Conservation (phyloP, 2,797 vertebrate genomes). For the Enteromius afrohamiltoni region DNA sequence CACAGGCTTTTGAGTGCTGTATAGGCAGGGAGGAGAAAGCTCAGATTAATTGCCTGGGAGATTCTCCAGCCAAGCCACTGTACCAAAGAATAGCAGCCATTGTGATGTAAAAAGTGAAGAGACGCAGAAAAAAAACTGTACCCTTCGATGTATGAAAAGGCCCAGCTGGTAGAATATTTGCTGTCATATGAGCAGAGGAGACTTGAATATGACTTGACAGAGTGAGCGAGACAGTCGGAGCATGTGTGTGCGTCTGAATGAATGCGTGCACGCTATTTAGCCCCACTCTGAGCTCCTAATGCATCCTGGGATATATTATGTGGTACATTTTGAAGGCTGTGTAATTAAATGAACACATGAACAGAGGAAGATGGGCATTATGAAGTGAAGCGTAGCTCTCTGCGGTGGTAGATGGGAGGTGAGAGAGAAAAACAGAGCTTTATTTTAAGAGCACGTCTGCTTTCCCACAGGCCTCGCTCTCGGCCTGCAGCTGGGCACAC, state of each 20-base stretch:
- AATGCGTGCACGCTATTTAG: conserved; percentile 46
- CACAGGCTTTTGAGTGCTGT: conserved; percentile 22
- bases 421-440: conserved; percentile 23
- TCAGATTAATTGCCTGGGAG: conserved; percentile 76
- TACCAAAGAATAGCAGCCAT: conserved; percentile 58
- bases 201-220: conserved; percentile 40
- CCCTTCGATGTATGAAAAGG: conserved; percentile 48
- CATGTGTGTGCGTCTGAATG: conserved; percentile 40
- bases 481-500: conserved; percentile 43
- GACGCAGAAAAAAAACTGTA: conserved; percentile 29
- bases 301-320: conserved; percentile 38
- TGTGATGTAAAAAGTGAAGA: conserved; percentile 51
- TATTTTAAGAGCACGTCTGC: conserved; percentile 40
- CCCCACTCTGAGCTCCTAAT: conserved; percentile 40
- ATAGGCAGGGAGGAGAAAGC: conserved; percentile 59
- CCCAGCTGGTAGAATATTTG: conserved; percentile 45
- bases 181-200: conserved; percentile 39
- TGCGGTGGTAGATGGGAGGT: conserved; percentile 12
- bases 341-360: conserved; percentile 55
- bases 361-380: conserved; percentile 37
- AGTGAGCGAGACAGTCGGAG: conserved; percentile 12
- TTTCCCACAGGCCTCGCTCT: conserved; percentile 33
- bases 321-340: conserved; percentile 50
- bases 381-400: conserved; percentile 45
- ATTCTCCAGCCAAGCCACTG: conserved; percentile 70